These are phyloP conservation scores for Zaprionus bogoriensis DNA, from an alignment of 2,888 invertebrate species.

Conservation along the genomic window DNA sequence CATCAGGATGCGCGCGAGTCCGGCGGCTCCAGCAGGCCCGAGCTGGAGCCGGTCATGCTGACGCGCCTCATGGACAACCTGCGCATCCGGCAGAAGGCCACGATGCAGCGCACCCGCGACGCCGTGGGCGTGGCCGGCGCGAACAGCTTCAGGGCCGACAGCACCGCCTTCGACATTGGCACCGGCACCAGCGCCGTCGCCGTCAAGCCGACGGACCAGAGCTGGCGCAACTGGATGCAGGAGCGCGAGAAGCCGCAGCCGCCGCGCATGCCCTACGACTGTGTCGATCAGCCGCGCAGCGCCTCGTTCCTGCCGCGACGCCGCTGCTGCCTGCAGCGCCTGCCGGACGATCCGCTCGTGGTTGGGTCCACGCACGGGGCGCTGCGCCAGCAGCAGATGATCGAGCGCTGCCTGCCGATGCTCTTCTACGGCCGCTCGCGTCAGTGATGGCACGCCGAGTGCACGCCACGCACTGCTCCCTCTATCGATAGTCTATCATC, in stretches of 20 bases:
- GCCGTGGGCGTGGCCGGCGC: not conserved
- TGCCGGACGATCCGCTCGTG: conserved; percentile 35
- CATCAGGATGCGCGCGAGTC: not conserved
- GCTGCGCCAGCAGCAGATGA: conserved; percentile 25
- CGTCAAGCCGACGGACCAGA: not conserved
- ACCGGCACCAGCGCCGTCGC: not conserved
- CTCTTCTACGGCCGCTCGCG: conserved; percentile 33
- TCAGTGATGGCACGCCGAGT: too few relatives aligned
- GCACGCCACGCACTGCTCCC: too few relatives aligned
- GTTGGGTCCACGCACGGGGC: conserved; percentile 34
- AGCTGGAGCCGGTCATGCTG: not conserved
- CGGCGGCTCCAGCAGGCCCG: not conserved
- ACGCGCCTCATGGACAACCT: not conserved
- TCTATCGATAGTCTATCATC: too few relatives aligned
- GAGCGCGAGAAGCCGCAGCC: not conserved
- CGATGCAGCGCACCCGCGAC: not conserved
- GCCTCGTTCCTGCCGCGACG: conserved; percentile 22
- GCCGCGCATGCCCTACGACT: not conserved
- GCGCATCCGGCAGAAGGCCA: not conserved
- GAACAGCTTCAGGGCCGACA: not conserved
- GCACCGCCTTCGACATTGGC: not conserved
- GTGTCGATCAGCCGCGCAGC: not conserved
- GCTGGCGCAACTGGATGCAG: not conserved
- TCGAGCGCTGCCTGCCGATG: conserved; percentile 12
- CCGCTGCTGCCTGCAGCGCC: conserved; percentile 28